These are phyloP conservation scores for Trogon surrucura DNA, from an alignment of 2,113 vertebrate genomes.

Conservation along the genomic window DNA sequence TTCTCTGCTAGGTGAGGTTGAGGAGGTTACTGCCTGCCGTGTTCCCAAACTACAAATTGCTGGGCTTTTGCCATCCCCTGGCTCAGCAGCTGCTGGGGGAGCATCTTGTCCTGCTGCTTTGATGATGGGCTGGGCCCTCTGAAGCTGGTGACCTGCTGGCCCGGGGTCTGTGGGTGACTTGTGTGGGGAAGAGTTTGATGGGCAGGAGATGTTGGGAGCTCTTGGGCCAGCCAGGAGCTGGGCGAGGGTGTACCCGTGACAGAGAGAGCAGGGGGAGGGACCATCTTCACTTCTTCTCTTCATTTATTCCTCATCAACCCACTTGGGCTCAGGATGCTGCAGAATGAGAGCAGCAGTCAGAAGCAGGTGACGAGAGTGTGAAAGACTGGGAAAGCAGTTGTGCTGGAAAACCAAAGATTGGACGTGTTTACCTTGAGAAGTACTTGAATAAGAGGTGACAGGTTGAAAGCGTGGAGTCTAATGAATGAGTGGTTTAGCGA, in stretches of 20 bases:
- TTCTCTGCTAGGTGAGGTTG: neutral
- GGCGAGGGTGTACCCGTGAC: neutral
- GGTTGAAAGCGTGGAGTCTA: neutral
- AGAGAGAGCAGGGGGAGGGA: neutral
- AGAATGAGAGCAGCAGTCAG: neutral
- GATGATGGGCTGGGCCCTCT: fast-evolving
- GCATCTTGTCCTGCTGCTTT: neutral
- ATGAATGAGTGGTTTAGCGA: constrained; percentile 9
- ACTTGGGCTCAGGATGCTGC: neutral
- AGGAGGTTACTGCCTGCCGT: neutral
- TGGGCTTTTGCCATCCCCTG: neutral
- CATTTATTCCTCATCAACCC: neutral
- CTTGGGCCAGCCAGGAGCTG: neutral
- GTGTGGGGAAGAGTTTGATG: neutral
- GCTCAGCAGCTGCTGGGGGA: neutral
- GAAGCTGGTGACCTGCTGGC: neutral
- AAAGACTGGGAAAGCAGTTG: neutral
- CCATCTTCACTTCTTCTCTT: neutral
- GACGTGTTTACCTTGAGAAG: constrained; percentile 2
- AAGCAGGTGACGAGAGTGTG: neutral
- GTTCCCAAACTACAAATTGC: neutral
- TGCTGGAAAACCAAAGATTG: neutral
- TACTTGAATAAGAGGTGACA: constrained; percentile 2
- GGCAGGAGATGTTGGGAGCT: neutral
- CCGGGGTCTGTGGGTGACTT: neutral